These are phyloP conservation scores for Lepas anatifera DNA, from an alignment of 2,888 invertebrate species.

Conservation along the genomic window DNA sequence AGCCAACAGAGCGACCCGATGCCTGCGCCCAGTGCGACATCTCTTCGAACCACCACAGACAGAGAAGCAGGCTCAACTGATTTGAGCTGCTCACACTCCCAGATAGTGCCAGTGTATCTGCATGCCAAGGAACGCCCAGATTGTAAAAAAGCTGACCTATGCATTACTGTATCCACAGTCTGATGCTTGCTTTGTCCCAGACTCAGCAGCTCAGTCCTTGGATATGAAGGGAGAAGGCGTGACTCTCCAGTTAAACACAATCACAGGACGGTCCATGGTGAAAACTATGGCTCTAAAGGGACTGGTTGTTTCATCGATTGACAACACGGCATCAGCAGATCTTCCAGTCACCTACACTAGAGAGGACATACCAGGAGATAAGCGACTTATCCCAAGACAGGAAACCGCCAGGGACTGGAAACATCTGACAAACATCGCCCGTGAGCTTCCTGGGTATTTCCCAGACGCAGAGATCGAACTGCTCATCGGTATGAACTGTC, in stretches of 20 bases:
- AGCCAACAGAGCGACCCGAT: not conserved
- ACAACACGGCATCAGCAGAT: not conserved
- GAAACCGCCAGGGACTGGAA: not conserved
- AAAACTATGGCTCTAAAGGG: not conserved
- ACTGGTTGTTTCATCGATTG: not conserved
- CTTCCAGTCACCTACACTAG: not conserved
- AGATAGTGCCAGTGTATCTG: not conserved
- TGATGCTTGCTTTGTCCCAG: not conserved
- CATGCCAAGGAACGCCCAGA: not conserved
- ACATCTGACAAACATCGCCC: not conserved
- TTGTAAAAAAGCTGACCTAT: not conserved
- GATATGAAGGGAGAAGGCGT: not conserved
- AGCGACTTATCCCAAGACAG: not conserved
- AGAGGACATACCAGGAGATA: not conserved
- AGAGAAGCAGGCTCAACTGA: not conserved
- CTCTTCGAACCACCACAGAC: not conserved
- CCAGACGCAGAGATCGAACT: not conserved
- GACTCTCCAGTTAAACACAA: not conserved
- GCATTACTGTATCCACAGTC: not conserved
- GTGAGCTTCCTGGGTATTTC: not conserved
- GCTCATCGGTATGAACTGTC: no score
- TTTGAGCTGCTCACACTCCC: not conserved
- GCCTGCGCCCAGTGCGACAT: not conserved
- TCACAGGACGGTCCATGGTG: not conserved
- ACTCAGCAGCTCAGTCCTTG: not conserved